Base-by-base conservation (phyloP, 2,113 vertebrate species). In the Callospermophilus lateralis region DNA sequence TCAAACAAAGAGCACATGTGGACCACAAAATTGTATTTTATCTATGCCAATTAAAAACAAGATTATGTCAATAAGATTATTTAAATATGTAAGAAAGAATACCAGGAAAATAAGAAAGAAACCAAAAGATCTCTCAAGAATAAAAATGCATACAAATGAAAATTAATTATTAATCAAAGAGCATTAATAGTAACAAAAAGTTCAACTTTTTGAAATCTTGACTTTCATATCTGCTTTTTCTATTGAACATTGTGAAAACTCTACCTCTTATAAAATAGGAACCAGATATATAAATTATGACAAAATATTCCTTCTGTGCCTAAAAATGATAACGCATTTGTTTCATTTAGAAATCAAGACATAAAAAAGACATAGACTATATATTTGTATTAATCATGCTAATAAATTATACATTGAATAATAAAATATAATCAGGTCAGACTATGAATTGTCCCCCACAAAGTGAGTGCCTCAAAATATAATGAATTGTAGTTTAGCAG, bases 81-180 rank as follows among this genome's bases (percentile, higher is more conserved):
- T 92, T 97, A 55, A 93, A 24, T 26, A 83, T 51, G 84, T 55
- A 58, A 92, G 19, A 61, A 55, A 10, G 26, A 74, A 30, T 70
- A 84, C 8, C 10, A 72, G n/a, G 37, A 74, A 96, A 84, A 94
- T 20, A 93, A 97, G 93, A 72, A 58, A 28, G 6, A 61, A 97
- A 98, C 76, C 61, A 97, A 78, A 84, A 95, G 48, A 61, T 55
- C 45, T 45, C 55, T 94, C 61, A 97, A 63, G 51, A 89, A 92
- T 90, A 77, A 92, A 94, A 22, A 22, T 34, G 30, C 96, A 94
- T 92, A 42, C 70, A 96, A 95, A 58, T 93, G 11, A 48, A 96
- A 96, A 28, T 79, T 72, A 97, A 88, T 78, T 81, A 93, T 90
- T 93, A 96, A 97, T 96, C 55, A 97, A 97, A 89, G 3, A 97